These are phyloP conservation scores for Alexandromys fortis DNA, from an alignment of 2,113 vertebrate species.

Conservation along the genomic window DNA sequence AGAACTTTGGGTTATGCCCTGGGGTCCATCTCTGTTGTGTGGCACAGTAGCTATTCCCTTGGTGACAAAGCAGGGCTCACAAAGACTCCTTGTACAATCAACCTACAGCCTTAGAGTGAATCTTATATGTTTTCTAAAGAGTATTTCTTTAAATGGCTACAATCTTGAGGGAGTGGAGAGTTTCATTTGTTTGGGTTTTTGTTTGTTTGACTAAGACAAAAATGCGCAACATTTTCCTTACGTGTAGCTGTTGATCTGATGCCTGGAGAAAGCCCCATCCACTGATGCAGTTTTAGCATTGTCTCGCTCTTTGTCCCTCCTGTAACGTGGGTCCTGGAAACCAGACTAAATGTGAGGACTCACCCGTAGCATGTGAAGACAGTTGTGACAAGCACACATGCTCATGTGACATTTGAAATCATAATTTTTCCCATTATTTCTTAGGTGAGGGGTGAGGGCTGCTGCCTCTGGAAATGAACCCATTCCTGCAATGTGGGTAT, in stretches of 20 bases:
- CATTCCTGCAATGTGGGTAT: fast-evolving
- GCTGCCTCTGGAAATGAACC: neutral
- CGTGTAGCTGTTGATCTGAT: neutral
- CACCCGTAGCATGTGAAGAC: neutral
- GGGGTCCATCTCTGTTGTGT: neutral
- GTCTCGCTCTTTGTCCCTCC: neutral
- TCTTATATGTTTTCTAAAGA: neutral
- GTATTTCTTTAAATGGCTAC: neutral
- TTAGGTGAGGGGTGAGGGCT: neutral
- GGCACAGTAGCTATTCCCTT: neutral
- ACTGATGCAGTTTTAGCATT: neutral
- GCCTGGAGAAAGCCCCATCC: neutral
- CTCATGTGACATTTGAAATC: neutral
- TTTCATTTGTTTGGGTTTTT: neutral
- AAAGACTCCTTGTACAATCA: neutral
- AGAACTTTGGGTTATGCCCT: constrained; percentile 49
- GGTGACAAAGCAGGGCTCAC: no score
- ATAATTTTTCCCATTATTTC: neutral
- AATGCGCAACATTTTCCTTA: neutral
- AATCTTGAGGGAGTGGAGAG: neutral
- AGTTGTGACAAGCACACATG: no score
- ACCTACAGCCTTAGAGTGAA: neutral
- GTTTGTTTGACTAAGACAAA: neutral
- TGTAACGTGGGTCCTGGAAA: fast-evolving
- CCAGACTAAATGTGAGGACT: neutral